A percentile compares a stretch with the other conserved stretches of the same genome.
These are phyloP conservation scores for Rhinoderma darwinii DNA, from an alignment of 2,113 vertebrate species.

Conservation along the genomic window DNA sequence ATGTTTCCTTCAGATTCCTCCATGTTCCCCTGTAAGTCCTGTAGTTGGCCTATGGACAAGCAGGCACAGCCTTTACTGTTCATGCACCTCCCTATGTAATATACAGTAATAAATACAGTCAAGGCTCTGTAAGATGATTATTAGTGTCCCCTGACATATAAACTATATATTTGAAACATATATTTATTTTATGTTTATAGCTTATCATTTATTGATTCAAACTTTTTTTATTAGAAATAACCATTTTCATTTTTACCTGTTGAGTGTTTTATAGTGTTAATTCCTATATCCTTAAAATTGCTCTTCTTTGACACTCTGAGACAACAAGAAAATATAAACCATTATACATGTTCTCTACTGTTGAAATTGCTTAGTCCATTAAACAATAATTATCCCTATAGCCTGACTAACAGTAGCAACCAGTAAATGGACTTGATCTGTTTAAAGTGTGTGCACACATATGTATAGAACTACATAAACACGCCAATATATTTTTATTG, in stretches of 20 bases:
- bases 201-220: too few species aligned
- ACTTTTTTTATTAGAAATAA: too few species aligned
- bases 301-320: neutral
- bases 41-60: neutral
- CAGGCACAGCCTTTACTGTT: neutral
- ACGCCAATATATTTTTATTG: too few species aligned
- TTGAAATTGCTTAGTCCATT: neutral
- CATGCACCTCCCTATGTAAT: neutral
- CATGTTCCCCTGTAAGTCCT: neutral
- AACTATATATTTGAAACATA: too few species aligned
- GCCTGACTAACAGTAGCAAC: neutral
- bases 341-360: neutral
- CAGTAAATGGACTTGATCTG: neutral
- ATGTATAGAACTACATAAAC: too few species aligned
- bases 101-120: neutral
- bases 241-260: too few species aligned
- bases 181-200: too few species aligned
- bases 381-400: neutral
- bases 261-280: too few species aligned
- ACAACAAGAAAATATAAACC: neutral
- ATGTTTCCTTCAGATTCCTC: neutral
- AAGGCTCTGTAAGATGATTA: too few species aligned
- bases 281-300: neutral
- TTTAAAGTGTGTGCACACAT: neutral
- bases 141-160: too few species aligned